Conservation (phyloP, 2,888 invertebrate species). For the Sialis lutaria region DNA sequence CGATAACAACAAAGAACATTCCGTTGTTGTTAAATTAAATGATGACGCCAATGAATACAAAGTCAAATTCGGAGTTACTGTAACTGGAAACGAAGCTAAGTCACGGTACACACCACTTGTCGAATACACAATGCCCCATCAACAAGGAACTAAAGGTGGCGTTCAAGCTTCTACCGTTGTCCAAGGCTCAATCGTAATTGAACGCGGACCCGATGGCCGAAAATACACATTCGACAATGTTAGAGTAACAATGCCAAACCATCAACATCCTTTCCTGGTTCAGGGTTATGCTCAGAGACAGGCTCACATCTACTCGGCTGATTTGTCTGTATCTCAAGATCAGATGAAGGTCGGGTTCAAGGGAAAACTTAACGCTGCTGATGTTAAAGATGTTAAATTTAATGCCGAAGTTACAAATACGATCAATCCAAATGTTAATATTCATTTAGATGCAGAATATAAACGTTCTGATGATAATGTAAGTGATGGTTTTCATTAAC, state of each 20-base stretch:
- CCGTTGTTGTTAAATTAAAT: constrained; percentile 34
- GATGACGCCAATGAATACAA: constrained; percentile 40
- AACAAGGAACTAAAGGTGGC: constrained; percentile 21
- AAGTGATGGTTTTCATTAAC: constrained; percentile 13
- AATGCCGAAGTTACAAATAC: constrained; percentile 35
- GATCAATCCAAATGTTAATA: constrained; percentile 39
- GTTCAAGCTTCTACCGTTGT: constrained; percentile 8
- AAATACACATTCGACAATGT: constrained; percentile 43
- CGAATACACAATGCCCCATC: constrained; percentile 41
- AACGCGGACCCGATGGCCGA: constrained; percentile 22
- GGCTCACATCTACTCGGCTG: constrained; percentile 24
- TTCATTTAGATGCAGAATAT: constrained; percentile 38
- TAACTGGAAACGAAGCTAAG: constrained; percentile 34
- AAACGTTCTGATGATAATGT: constrained; percentile 24
- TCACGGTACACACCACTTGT: constrained; percentile 48
- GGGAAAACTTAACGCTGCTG: constrained; percentile 25
- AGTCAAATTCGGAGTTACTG: constrained; percentile 43
- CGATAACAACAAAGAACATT: constrained; percentile 38
- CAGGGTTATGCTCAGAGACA: constrained; percentile 31
- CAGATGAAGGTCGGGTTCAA: constrained; percentile 28
- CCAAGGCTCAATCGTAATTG: constrained; percentile 27
- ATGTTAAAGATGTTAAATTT: constrained; percentile 26
- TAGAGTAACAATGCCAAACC: constrained; percentile 23
- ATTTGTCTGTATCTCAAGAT: constrained; percentile 31
- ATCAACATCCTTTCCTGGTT: constrained; percentile 26